Conservation (phyloP, 2,888 invertebrate genomes). For the Dasysyrphus tricinctus region DNA sequence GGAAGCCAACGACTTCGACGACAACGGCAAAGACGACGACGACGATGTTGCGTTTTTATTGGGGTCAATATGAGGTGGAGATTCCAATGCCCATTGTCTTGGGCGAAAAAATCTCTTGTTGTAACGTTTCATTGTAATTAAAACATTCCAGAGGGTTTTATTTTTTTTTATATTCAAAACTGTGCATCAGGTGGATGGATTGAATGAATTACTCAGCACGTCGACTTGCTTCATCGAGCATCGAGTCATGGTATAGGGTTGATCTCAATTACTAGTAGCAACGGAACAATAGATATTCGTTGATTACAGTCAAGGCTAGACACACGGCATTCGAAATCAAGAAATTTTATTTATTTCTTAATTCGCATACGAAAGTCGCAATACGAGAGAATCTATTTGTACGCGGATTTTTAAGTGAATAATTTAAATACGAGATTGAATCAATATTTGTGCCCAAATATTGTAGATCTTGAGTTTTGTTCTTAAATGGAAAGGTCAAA, state of each 20-base stretch:
- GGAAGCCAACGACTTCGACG: conserved; percentile 18
- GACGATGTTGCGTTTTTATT: conserved; percentile 53
- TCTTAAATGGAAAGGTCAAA: conserved; percentile 66
- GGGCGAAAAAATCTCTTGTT: conserved; percentile 16
- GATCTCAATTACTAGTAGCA: conserved; percentile 36
- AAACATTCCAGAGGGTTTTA: conserved; percentile 37
- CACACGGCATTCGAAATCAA: conserved; percentile 1
- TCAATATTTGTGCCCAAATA: conserved; percentile 9
- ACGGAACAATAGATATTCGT: conserved; percentile 36
- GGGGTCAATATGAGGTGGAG: conserved; percentile 65
- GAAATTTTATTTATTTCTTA: not conserved
- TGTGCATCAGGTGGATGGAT: conserved; percentile 45
- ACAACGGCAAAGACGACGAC: not conserved
- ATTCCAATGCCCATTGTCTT: conserved; percentile 59
- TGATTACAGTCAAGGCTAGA: conserved; percentile 41
- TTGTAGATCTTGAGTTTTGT: not conserved
- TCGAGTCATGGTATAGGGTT: conserved; percentile 29
- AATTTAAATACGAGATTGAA: conserved; percentile 25
- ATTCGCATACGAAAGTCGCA: not conserved
- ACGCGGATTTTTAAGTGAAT: conserved; percentile 3
- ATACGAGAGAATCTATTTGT: not conserved
- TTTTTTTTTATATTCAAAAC: conserved; percentile 2
- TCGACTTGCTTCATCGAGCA: conserved; percentile 52
- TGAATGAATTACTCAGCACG: conserved; percentile 11
- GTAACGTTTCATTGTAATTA: conserved; percentile 52